These are phyloP conservation scores for Neelides sp. DNA, from an alignment of 1,140 invertebrate genomes.

Conservation along the genomic window DNA sequence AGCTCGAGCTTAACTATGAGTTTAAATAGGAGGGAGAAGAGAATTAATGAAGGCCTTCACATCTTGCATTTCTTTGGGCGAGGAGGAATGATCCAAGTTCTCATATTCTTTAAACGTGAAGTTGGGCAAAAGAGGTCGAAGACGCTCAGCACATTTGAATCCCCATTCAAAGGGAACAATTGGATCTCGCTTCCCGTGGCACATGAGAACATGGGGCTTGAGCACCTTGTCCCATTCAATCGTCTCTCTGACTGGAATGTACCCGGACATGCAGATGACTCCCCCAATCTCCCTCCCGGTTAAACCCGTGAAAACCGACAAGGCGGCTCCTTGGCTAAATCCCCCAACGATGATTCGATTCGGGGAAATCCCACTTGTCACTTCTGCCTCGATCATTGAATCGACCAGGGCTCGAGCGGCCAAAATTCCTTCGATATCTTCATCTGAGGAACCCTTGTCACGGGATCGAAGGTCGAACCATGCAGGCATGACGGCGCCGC, in stretches of 20 bases:
- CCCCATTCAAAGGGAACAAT: conserved; percentile 88
- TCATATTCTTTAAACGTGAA: conserved; percentile 77
- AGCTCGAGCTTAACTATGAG: too few relatives aligned
- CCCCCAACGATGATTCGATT: conserved; percentile 65
- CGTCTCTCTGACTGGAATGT: conserved; percentile 56
- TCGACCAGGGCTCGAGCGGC: conserved; percentile 65
- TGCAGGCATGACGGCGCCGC: conserved; percentile 86
- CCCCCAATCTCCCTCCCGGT: conserved; percentile 70
- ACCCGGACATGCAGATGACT: conserved; percentile 80
- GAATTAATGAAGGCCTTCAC: conserved; percentile 20
- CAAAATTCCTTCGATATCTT: conserved; percentile 79
- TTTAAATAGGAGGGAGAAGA: conserved; percentile 14
- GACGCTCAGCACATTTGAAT: conserved; percentile 48
- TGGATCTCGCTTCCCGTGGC: conserved; percentile 87
- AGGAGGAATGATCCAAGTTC: conserved; percentile 75
- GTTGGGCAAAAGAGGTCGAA: conserved; percentile 58
- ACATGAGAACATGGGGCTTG: conserved; percentile 62
- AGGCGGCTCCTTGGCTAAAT: conserved; percentile 81
- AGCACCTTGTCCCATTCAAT: conserved; percentile 25
- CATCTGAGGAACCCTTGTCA: conserved; percentile 58
- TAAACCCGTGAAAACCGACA: conserved; percentile 84
- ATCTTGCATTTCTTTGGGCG: conserved; percentile 45
- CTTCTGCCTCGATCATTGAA: conserved; percentile 69
- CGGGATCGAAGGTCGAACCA: conserved; percentile 90
- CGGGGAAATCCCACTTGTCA: conserved; percentile 57